A percentile compares a stretch with the other conserved stretches of the same genome.
Conservation (phyloP, 2,113 vertebrate species). For the Ictidomys tridecemlineatus region DNA sequence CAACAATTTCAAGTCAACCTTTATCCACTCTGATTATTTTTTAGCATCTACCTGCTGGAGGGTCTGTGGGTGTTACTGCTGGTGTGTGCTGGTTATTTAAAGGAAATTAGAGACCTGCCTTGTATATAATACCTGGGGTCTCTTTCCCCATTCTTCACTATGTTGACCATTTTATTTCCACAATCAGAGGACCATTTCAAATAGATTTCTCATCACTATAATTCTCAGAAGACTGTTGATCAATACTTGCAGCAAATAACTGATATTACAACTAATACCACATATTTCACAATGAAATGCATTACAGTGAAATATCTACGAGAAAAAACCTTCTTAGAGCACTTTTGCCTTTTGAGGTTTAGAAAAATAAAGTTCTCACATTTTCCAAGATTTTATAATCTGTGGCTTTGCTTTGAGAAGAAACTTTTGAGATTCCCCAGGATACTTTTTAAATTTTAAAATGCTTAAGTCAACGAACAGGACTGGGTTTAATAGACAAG, state of each 20-base stretch:
- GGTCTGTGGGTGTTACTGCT: neutral
- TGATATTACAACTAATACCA: neutral
- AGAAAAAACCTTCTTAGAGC: constrained; percentile 27
- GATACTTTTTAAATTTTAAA: constrained; percentile 63
- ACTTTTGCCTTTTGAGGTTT: constrained; percentile 43
- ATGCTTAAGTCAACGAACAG: constrained; percentile 51
- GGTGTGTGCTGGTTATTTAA: fast-evolving
- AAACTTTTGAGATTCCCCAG: constrained; percentile 54
- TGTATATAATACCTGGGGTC: neutral
- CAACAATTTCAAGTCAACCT: neutral
- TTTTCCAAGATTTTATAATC: constrained; percentile 60
- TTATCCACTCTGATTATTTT: neutral
- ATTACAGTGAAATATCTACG: neutral
- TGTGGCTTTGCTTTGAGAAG: constrained; percentile 67
- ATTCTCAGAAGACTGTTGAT: constrained; percentile 31
- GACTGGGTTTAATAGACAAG: constrained; percentile 29
- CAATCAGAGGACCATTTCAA: neutral
- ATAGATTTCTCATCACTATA: neutral
- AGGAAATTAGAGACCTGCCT: neutral
- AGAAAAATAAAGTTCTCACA: constrained; percentile 48
- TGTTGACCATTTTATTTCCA: neutral
- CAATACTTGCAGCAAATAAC: neutral
- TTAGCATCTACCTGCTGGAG: neutral
- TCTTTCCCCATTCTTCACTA: neutral
- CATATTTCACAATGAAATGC: neutral